Evolutionary conservation across 2,113 vertebrate species (phyloP), one percentile per base, ranked within the genome.

Genomic region (Craseonycteris thonglongyai): DNA sequence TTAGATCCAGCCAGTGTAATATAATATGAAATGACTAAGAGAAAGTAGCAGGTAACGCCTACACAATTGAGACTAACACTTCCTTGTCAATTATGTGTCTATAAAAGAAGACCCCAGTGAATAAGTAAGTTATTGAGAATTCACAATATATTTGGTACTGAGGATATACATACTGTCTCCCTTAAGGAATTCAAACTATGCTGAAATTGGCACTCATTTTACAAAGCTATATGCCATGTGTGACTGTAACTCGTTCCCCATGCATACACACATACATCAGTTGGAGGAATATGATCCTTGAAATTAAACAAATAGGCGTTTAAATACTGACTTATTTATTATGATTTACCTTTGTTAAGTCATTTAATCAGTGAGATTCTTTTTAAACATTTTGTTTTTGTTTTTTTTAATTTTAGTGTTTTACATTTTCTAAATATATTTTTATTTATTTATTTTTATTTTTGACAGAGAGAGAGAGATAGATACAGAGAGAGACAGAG

Each of bases 161-260:
- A 95, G 61, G 12, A 30, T 56, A 58, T 49, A 59, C 15, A 47
- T 80, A 59, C 49, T 72, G 9, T 80, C n/a, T 30, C 90, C 8
- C 56, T 30, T 94, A 54, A 94, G 51, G 68, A 84, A 80, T 71
- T 63, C 47, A 22, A 91, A 93, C 45, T 91, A 21, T 79, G 69
- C 35, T 90, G 83, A 90, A 49, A 76, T 69, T 94, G 93, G 30
- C 47, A 89, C 49, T 74, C 18, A 71, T 66, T 84, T 94, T 80
- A 56, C 45, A 91, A 95, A n/a, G 56, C 54, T 76, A 7, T 79
- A 35, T 93, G 66, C 38, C n/a, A 4, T 26, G 54, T 81, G 18
- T 63, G 72, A 83, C 83, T 51, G 4, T 74, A 51, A 69, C 30
- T 2, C 13, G 33, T 13, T 49, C 45, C 5, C 47, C n/a, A n/a